These are phyloP conservation scores for Drosophila koepferae DNA, from an alignment of 2,888 invertebrate genomes.

Conservation along the genomic window DNA sequence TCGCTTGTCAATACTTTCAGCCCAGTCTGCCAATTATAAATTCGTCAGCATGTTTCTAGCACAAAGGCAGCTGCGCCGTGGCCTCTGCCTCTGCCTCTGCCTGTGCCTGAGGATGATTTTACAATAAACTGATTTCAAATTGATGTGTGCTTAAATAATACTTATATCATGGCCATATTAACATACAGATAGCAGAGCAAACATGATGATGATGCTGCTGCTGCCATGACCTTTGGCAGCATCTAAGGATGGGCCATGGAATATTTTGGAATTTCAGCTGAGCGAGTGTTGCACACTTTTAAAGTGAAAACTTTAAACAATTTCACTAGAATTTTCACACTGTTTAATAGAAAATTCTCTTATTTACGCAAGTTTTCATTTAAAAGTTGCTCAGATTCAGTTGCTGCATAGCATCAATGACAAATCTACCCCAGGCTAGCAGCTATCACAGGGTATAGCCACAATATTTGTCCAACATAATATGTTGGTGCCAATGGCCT, in stretches of 20 bases:
- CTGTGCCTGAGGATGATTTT: conserved; percentile 21
- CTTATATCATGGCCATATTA: conserved; percentile 34
- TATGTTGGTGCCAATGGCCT: conserved; percentile 5
- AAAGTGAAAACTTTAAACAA: conserved; percentile 11
- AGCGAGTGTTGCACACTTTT: background rate
- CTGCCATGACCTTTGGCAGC: background rate
- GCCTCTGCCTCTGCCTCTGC: too few relatives aligned
- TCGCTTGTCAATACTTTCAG: background rate
- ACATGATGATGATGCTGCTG: background rate
- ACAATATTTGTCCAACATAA: conserved; percentile 6
- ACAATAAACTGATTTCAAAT: conserved; percentile 42
- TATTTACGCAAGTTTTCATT: background rate
- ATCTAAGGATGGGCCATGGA: background rate
- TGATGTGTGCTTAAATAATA: conserved; percentile 31
- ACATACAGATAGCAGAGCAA: conserved; percentile 9
- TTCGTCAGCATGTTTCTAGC: conserved; percentile 34
- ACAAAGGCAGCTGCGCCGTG: conserved; percentile 9
- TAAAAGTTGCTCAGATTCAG: background rate
- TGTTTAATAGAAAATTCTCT: background rate
- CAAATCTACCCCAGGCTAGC: background rate
- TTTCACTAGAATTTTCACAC: background rate
- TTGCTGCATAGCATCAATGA: background rate
- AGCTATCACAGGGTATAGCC: background rate
- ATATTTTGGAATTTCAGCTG: background rate
- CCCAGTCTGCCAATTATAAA: conserved; percentile 43